These are phyloP conservation scores for Saccostrea glomerata DNA, from an alignment of 1,140 invertebrate genomes.

Conservation along the genomic window DNA sequence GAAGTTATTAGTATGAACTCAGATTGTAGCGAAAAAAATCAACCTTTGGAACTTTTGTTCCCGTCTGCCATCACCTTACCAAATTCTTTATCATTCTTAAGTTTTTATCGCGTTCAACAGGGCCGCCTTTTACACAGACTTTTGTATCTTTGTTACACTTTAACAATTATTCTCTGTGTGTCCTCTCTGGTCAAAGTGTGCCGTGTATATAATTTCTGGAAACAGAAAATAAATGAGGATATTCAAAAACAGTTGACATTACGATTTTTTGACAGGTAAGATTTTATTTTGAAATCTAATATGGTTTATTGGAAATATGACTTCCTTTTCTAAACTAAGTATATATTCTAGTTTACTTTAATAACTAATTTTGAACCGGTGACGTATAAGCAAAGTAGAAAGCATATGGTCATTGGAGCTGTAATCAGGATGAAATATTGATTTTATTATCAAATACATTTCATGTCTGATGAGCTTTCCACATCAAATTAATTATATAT, in stretches of 20 bases:
- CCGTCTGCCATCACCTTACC: not conserved
- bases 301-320: too few species aligned
- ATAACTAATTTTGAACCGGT: too few species aligned
- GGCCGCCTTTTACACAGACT: not conserved
- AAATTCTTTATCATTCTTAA: not conserved
- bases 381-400: not conserved
- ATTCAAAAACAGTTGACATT: not conserved
- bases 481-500: too few species aligned
- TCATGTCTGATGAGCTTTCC: not conserved
- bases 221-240: not conserved
- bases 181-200: not conserved
- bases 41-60: not conserved
- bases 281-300: not conserved
- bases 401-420: too few species aligned
- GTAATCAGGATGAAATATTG: not conserved
- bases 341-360: too few species aligned
- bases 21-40: not conserved
- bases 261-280: conserved; percentile 13
- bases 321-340: too few species aligned
- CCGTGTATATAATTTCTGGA: not conserved
- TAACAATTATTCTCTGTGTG: not conserved
- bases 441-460: not conserved
- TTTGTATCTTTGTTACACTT: not conserved
- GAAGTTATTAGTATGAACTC: conserved; percentile 31
- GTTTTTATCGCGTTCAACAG: conserved; percentile 17